A percentile compares a stretch with the other conserved stretches of the same genome.
Conservation (phyloP, 2,888 invertebrate species). For the Ormyrus pomaceus region DNA sequence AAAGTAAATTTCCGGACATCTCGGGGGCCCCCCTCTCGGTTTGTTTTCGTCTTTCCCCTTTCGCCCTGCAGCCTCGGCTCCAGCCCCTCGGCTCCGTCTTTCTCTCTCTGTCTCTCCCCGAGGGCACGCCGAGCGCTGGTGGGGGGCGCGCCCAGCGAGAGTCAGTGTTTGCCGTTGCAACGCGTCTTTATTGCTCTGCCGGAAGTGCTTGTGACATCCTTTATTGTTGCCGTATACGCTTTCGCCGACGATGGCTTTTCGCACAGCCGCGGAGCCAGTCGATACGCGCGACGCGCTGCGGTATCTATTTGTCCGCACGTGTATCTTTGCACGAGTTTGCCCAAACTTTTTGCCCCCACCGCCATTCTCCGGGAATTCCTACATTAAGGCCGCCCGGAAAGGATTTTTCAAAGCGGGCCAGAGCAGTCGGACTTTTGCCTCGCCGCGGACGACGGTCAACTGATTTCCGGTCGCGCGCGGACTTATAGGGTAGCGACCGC, state of each 20-base stretch:
- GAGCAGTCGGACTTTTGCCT: background rate
- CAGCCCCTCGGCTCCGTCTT: background rate
- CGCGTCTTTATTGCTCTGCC: conserved; percentile 61
- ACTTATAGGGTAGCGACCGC: background rate
- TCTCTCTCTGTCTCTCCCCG: conserved; percentile 12
- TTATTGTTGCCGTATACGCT: conserved; percentile 59
- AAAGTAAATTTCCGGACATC: conserved; percentile 61
- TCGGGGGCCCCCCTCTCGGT: conserved; percentile 29
- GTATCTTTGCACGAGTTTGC: conserved; percentile 19
- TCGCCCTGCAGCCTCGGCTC: conserved; percentile 7
- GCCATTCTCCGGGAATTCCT: conserved; percentile 1
- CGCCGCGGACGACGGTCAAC: conserved; percentile 41
- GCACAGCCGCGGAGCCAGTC: conserved; percentile 26
- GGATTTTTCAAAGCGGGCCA: conserved; percentile 44
- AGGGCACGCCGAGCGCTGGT: conserved; percentile 34
- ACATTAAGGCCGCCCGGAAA: conserved; percentile 37
- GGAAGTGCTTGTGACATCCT: conserved; percentile 62
- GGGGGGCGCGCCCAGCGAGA: background rate
- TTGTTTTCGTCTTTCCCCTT: conserved; percentile 50
- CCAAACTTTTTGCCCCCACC: conserved; percentile 48
- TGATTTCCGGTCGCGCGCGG: conserved; percentile 36
- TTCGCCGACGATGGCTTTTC: conserved; percentile 55
- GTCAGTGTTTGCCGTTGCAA: conserved; percentile 59
- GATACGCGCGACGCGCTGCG: background rate
- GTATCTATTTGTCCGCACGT: background rate